Evolutionary conservation across 1,140 invertebrate genomes (phyloP).

Genomic region (Mylabris phalerata): DNA sequence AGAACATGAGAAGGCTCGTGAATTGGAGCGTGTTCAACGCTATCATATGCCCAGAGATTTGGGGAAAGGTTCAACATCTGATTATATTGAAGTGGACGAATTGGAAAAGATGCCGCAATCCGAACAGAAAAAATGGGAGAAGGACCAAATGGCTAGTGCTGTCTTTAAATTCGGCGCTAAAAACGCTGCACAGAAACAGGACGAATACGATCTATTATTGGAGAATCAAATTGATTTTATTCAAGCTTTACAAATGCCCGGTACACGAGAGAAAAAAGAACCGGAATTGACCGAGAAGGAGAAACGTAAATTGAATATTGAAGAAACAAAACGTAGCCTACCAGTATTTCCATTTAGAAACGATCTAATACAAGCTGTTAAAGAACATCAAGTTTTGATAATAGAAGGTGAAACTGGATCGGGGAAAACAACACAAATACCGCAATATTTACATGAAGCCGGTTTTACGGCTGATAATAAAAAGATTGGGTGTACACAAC

Average conservation of each 20-base stretch:
- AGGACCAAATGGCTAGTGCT: slow-evolving; percentile 92
- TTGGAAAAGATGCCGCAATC: slow-evolving; percentile 79
- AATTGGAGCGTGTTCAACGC: slow-evolving; percentile 84
- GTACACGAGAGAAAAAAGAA: slow-evolving; percentile 36
- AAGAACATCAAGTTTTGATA: slow-evolving; percentile 82
- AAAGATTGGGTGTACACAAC: slow-evolving; percentile 92
- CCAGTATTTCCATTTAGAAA: slow-evolving; percentile 93
- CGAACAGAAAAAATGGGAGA: slow-evolving; percentile 97
- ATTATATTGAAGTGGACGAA: slow-evolving; percentile 85
- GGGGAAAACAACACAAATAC: slow-evolving; percentile 98
- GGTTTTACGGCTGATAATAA: slow-evolving; percentile 75
- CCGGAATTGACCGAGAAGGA: slow-evolving; percentile 60
- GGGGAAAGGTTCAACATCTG: slow-evolving; percentile 57
- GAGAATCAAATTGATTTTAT: slow-evolving; percentile 98
- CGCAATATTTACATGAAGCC: slow-evolving; percentile 92
- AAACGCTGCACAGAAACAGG: slow-evolving; percentile 62
- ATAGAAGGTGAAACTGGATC: slow-evolving; percentile 98
- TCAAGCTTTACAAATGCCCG: slow-evolving; percentile 84
- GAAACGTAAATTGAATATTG: slow-evolving; percentile 74
- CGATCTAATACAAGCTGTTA: slow-evolving; percentile 81
- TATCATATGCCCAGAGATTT: slow-evolving; percentile 89
- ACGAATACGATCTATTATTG: slow-evolving; percentile 89
- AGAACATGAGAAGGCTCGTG: slow-evolving; percentile 90
- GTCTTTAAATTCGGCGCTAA: slow-evolving; percentile 89
- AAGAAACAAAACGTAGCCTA: slow-evolving; percentile 88